phyloP scores from a whole-genome alignment of 2,113 vertebrate genomes.

The Diphyllodes magnificus region DNA sequence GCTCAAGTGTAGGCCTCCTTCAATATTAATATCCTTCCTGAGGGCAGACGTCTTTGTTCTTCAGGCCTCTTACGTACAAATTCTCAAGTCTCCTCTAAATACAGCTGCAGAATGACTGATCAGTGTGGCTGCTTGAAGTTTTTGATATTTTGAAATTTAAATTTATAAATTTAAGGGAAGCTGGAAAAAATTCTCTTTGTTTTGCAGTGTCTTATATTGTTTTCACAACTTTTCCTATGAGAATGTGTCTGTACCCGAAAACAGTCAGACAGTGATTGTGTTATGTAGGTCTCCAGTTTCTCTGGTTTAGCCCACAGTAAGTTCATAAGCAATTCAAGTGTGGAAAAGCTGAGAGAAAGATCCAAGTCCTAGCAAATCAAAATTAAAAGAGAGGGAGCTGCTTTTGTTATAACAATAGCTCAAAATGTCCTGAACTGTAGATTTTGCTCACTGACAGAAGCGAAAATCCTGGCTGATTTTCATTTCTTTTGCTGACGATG shows the following conservation, averaged over 20 bases:
- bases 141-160: neutral
- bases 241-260: neutral
- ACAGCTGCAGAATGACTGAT: neutral
- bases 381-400: neutral
- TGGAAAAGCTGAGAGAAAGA: neutral
- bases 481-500: neutral
- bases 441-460: neutral
- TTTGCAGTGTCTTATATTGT: neutral
- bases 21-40: conserved; percentile 21
- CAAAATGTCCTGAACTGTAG: neutral
- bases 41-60: conserved; percentile 11
- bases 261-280: neutral
- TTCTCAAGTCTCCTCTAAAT: neutral
- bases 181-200: rapidly evolving
- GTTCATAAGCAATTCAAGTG: neutral
- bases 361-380: neutral
- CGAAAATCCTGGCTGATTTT: neutral
- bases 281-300: neutral
- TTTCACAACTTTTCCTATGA: neutral
- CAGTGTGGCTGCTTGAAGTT: neutral
- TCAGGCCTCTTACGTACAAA: neutral
- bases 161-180: neutral
- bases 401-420: neutral
- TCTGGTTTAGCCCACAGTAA: neutral
- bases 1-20: neutral